Evolutionary conservation across 2,113 vertebrate genomes (phyloP).

Genomic region (Phycodurus eques): DNA sequence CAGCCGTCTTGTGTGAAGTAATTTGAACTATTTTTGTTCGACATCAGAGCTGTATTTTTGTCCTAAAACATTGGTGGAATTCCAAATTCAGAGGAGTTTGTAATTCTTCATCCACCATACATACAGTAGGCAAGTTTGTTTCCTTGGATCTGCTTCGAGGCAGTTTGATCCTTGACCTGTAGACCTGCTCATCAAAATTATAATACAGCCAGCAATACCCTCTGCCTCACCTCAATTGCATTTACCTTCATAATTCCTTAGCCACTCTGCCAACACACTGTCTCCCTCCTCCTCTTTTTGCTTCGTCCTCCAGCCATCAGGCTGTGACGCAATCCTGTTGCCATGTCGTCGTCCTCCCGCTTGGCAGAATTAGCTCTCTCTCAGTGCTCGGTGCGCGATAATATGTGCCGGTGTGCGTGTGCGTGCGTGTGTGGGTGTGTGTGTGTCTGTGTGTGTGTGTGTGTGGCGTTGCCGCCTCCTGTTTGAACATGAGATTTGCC

Average conservation of each 20-base stretch:
- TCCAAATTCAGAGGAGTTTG: too few species aligned
- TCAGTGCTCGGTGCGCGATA: constrained; percentile 1
- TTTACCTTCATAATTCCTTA: constrained; percentile 43
- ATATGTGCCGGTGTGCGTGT: not conserved
- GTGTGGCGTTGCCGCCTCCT: constrained; percentile 1
- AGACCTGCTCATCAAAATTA: constrained; percentile 59
- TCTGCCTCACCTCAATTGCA: constrained; percentile 50
- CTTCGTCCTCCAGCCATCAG: constrained; percentile 33
- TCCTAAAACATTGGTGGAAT: too few species aligned
- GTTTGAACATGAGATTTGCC: constrained; percentile 45
- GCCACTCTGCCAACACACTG: constrained; percentile 21
- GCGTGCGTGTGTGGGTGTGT: not conserved
- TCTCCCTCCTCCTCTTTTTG: constrained; percentile 22
- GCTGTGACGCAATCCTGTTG: constrained; percentile 66
- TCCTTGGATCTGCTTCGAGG: constrained; percentile 34
- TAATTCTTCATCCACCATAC: not conserved
- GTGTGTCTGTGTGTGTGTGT: not conserved
- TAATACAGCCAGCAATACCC: constrained; percentile 49
- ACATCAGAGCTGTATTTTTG: not conserved
- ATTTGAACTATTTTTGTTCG: not conserved
- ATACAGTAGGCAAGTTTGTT: not conserved
- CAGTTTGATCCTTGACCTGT: constrained; percentile 61
- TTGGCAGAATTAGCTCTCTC: constrained; percentile 57
- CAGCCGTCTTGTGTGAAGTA: not conserved
- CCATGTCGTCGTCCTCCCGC: constrained; percentile 64